These are phyloP conservation scores for Tanytarsus gracilentus DNA, from an alignment of 2,888 invertebrate genomes.

Conservation along the genomic window DNA sequence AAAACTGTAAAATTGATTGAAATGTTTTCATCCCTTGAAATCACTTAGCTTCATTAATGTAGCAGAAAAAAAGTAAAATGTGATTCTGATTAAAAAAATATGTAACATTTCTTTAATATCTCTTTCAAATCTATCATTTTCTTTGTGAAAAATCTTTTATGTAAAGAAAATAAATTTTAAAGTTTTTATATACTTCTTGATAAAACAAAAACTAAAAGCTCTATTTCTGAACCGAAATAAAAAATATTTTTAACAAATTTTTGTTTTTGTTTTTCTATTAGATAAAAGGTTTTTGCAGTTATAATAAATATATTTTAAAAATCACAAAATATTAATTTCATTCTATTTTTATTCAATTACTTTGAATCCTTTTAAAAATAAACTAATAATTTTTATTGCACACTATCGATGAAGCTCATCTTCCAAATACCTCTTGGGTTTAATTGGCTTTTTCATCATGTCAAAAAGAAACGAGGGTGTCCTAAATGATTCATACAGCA, in stretches of 20 bases:
- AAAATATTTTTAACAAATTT: not conserved
- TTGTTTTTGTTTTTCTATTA: not conserved
- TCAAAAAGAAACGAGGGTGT: not conserved
- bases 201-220: not conserved
- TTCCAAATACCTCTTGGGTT: not conserved
- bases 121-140: not conserved
- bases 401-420: too few relatives aligned
- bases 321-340: too few relatives aligned
- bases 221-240: not conserved
- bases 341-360: not conserved
- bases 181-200: slow-evolving; percentile 4
- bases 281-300: too few relatives aligned
- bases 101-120: not conserved
- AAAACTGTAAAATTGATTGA: not conserved
- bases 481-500: slow-evolving; percentile 10
- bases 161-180: not conserved
- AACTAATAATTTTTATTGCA: not conserved
- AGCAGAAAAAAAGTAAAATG: not conserved
- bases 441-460: not conserved
- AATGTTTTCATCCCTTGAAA: not conserved
- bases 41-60: not conserved
- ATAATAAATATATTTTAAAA: too few relatives aligned
- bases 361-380: not conserved
- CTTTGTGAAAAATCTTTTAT: not conserved
- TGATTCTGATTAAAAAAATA: slow-evolving; percentile 2